Base-by-base conservation (phyloP, 2,113 vertebrate species). In the Phrynocephalus versicolor region DNA sequence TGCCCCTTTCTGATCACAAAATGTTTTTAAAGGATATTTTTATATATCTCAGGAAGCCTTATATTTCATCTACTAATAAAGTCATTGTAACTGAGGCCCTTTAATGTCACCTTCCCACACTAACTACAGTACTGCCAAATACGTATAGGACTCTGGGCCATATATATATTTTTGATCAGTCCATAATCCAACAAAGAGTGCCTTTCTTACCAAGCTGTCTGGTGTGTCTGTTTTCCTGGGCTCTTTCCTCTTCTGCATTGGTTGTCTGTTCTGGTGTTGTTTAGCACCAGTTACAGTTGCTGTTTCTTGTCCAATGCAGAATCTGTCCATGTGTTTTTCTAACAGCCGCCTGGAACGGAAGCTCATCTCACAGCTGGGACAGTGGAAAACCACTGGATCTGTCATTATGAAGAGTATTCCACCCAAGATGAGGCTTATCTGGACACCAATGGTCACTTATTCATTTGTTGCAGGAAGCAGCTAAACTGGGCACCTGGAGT, bases 311-410 rank as follows among this genome's bases (percentile, higher is more conserved):
- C 84, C 84, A 27, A 86, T 81, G 58, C 84, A 86, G 58, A 86
- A 86, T 86, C 74, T 86, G 55, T 81, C 84, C 25, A 37, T 55
- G 33, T 86, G 84, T 41, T 86, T 86, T 23, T 81, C 58, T 67
- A 86, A 70, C 58, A 86, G 84, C 16, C 25, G 58, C 33, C 78
- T 80, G 41, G 78, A 81, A 25, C 23, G 78, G 41, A 86, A 86
- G 10, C 78, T 60, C 84, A 86, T 86, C 18, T 60, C 70, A 65
- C 84, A 86, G 75, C 13, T 73, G 25, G 39, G 58, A 64, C 84
- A 86, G n/a, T 65, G 70, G 39, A 71, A 74, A 74, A 62, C 33
- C 25, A 37, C 23, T 27, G 2, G 33, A 74, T 81, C 84, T 74
- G 84, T 65, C 84, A 81, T 86, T 23, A 6, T 37, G 21, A 64